These are phyloP conservation scores for Platyrinchus mystaceus DNA, from an alignment of 2,797 vertebrate species.

Conservation along the genomic window DNA sequence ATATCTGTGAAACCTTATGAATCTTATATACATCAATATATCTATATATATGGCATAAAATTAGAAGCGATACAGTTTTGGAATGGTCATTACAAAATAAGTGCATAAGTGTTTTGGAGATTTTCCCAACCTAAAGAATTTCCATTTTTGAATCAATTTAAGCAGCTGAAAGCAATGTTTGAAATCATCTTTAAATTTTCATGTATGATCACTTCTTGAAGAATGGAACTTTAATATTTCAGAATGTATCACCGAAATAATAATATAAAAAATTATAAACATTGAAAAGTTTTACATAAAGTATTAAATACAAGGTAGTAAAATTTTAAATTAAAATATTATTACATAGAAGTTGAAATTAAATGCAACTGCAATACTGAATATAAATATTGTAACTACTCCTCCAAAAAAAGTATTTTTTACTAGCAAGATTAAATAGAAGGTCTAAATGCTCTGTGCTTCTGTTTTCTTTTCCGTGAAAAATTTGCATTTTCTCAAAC, in stretches of 20 bases:
- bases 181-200: not conserved
- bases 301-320: not conserved
- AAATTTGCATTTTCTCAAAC: not conserved
- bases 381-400: not conserved
- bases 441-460: not conserved
- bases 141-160: not conserved
- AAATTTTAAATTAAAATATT: not conserved
- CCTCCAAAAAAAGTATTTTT: not conserved
- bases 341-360: not conserved
- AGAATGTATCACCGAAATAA: not conserved
- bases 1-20: not conserved
- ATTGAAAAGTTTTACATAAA: not conserved
- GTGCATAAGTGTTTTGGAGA: not conserved
- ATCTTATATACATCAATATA: not conserved
- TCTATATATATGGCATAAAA: not conserved
- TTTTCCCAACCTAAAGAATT: not conserved
- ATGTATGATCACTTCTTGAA: not conserved
- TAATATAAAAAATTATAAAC: not conserved
- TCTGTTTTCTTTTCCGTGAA: rapidly evolving
- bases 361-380: not conserved
- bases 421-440: not conserved
- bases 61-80: not conserved
- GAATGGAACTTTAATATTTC: not conserved
- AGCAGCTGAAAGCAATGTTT: not conserved
- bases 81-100: not conserved